phyloP scores from a whole-genome alignment of 2,888 invertebrate genomes.

The Drosophila rellima region DNA sequence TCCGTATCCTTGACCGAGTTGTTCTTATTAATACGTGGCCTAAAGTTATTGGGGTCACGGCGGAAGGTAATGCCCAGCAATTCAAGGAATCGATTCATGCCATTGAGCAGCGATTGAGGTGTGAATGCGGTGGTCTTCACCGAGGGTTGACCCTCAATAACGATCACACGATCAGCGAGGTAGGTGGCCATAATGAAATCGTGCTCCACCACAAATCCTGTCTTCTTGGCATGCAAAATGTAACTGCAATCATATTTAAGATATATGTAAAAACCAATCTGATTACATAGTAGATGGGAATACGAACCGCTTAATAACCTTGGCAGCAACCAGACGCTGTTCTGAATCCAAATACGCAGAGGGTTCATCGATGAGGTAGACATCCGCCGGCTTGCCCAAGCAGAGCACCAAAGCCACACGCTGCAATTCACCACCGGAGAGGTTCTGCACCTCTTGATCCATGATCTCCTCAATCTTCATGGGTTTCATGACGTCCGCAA shows the following conservation, averaged over 20 bases:
- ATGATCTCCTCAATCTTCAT: slow-evolving; percentile 98
- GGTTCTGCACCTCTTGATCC: slow-evolving; percentile 98
- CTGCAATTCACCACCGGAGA: slow-evolving; percentile 99
- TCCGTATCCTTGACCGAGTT: slow-evolving; percentile 99
- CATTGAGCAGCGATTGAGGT: slow-evolving; percentile 96
- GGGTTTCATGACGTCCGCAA: slow-evolving; percentile 99
- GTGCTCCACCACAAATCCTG: slow-evolving; percentile 99
- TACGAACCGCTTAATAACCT: slow-evolving; percentile 97
- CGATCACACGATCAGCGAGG: slow-evolving; percentile 98
- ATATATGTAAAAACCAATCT: not conserved
- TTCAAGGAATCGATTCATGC: slow-evolving; percentile 99
- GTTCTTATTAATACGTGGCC: slow-evolving; percentile 98
- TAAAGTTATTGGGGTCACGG: slow-evolving; percentile 98
- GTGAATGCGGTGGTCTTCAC: slow-evolving; percentile 94
- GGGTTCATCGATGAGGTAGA: slow-evolving; percentile 99
- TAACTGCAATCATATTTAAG: slow-evolving; percentile 87
- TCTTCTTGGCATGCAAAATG: slow-evolving; percentile 99
- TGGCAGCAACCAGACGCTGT: slow-evolving; percentile 99
- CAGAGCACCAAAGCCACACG: slow-evolving; percentile 98
- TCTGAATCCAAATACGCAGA: slow-evolving; percentile 99
- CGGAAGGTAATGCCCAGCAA: slow-evolving; percentile 98
- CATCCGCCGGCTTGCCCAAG: slow-evolving; percentile 99
- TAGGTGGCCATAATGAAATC: slow-evolving; percentile 99
- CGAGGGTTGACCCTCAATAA: slow-evolving; percentile 98
- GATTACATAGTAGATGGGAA: no score